Evolutionary conservation across 2,797 vertebrate species (phyloP).

Genomic region (Acrossocheilus wenchowensis): DNA sequence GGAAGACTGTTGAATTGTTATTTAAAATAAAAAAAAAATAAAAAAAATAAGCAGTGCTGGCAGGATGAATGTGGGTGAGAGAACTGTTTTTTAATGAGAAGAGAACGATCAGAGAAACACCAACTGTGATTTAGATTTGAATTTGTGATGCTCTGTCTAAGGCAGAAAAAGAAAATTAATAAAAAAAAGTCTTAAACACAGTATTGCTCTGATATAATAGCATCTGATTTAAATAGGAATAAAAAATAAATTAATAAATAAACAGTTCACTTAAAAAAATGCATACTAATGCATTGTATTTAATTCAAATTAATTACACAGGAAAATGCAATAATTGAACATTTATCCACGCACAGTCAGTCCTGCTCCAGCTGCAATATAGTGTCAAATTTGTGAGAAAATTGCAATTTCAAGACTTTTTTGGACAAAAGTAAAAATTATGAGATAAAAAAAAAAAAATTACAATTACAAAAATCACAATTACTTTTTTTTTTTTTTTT

Average conservation of each 20-base stretch:
- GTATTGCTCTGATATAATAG: background rate
- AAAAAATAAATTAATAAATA: too few species aligned
- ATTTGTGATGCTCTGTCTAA: background rate
- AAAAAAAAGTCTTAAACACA: background rate
- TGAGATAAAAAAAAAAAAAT: too few species aligned
- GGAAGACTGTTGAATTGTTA: background rate
- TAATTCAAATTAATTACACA: background rate
- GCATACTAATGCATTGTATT: background rate
- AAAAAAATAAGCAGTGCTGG: background rate
- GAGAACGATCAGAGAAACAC: background rate
- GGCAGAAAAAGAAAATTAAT: background rate
- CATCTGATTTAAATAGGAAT: background rate
- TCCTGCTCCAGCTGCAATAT: background rate
- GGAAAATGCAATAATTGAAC: background rate
- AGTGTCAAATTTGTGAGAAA: background rate
- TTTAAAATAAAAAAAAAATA: background rate
- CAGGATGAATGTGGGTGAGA: background rate
- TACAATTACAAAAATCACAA: too few species aligned
- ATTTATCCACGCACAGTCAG: background rate
- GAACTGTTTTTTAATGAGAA: background rate
- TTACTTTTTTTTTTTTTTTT: too few species aligned
- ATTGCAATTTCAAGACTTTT: too few species aligned
- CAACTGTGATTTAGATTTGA: slow-evolving; percentile 1
- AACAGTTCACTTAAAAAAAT: too few species aligned
- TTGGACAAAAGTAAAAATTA: too few species aligned